phyloP scores from a whole-genome alignment of 2,113 vertebrate species.

The Alligator mississippiensis region DNA sequence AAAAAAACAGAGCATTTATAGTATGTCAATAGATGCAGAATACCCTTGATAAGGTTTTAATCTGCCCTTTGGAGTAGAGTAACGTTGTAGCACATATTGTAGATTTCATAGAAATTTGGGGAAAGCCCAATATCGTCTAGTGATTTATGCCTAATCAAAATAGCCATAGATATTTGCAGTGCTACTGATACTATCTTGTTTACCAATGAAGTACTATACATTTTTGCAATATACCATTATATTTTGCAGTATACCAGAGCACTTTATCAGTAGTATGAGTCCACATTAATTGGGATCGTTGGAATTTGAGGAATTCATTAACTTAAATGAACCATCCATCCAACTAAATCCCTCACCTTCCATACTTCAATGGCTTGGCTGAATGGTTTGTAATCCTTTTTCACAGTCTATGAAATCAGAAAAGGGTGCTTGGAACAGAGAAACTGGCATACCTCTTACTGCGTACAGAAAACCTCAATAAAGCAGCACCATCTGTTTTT shows the following conservation, averaged over 20 bases:
- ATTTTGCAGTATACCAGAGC: background rate
- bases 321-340: background rate
- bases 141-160: background rate
- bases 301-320: background rate
- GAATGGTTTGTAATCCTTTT: background rate
- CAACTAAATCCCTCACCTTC: background rate
- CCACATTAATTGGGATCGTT: background rate
- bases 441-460: background rate
- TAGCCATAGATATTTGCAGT: background rate
- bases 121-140: background rate
- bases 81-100: background rate
- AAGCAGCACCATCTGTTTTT: background rate
- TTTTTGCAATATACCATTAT: background rate
- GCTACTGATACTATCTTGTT: background rate
- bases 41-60: background rate
- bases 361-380: background rate
- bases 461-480: background rate
- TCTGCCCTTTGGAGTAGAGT: background rate
- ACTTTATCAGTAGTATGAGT: background rate
- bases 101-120: background rate
- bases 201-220: background rate
- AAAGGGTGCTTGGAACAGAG: background rate
- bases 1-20: background rate
- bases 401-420: background rate
- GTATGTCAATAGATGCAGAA: background rate